Evolutionary conservation across 1,140 invertebrate genomes (phyloP), one percentile per base, ranked within the genome.

Genomic region (Plectrocnemia conspersa): DNA sequence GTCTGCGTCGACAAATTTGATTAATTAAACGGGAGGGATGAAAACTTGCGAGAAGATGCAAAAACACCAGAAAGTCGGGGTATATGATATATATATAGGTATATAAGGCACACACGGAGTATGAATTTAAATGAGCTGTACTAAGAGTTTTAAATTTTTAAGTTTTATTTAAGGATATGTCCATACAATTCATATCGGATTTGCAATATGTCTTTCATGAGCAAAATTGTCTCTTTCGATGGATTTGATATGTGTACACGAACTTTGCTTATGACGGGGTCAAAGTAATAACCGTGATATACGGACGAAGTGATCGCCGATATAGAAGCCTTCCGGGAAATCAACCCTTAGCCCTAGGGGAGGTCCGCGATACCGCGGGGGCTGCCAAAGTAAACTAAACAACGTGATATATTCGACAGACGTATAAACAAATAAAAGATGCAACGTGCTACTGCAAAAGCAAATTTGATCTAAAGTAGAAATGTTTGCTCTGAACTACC

Each of bases 321-420:
- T 13, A 5, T 38, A 10, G 15, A 38, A 29, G 15, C 35, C 35
- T 5, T 5, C 13, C 35, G 35, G 35, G 35, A 38, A 38, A 38
- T 38, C 35, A 38, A 38, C 35, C 35, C 35, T 38, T 16, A n/a
- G 6, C n/a, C n/a, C 18, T 7, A 10, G 35, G 18, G n/a, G 13
- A 13, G 13, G 15, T 16, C 35, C 35, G 11, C 35, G 13, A 10
- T 16, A 38, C 18, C 15, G 35, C 7, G 5, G 35, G 27, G 27
- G 27, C 6, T 29, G 27, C 6, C 6, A n/a, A 29, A 6, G 27
- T 38, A 16, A 16, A 16, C 10, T 10, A 9, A 7, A 16, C 35
- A 7, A 7, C 13, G 35, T 38, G 35, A 38, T 38, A 38, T 38
- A 38, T 38, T 38, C 35, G 35, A 38, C 35, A 38, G 35, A 5